Conservation (phyloP, 2,113 vertebrate species). For the Terrapene triunguis region DNA sequence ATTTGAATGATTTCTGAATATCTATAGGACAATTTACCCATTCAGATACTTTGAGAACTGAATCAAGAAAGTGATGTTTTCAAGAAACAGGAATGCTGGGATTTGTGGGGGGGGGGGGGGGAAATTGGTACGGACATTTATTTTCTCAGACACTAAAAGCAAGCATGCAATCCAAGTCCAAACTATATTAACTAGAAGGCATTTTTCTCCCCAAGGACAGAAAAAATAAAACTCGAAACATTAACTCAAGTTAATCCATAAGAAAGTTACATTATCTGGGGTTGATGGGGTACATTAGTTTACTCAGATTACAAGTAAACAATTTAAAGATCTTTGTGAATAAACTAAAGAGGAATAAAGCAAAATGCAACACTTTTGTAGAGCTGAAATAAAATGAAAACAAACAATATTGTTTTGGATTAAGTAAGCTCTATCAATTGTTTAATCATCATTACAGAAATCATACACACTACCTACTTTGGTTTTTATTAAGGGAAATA, state of each 20-base stretch:
- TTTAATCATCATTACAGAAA: not conserved
- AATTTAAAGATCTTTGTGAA: constrained; percentile 5
- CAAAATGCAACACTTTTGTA: not conserved
- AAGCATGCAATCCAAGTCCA: not conserved
- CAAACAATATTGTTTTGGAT: not conserved
- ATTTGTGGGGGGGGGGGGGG: accelerated
- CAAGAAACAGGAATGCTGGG: not conserved
- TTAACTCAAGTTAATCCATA: not conserved
- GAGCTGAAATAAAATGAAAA: not conserved
- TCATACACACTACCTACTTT: not conserved
- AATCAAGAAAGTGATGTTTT: not conserved
- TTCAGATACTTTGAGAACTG: not conserved
- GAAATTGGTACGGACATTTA: not conserved
- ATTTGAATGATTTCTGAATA: not conserved
- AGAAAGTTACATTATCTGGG: constrained; percentile 4
- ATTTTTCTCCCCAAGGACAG: not conserved
- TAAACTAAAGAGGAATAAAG: constrained; percentile 21
- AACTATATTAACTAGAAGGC: not conserved
- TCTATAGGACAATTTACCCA: not conserved
- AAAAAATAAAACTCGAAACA: constrained; percentile 20
- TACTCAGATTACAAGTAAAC: constrained; percentile 9
- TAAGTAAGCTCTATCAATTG: constrained; percentile 22
- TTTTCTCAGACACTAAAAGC: not conserved
- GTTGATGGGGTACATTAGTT: not conserved
- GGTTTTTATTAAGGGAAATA: not conserved